These are phyloP conservation scores for Marmota monax DNA, from an alignment of 2,113 vertebrate genomes.

Conservation along the genomic window DNA sequence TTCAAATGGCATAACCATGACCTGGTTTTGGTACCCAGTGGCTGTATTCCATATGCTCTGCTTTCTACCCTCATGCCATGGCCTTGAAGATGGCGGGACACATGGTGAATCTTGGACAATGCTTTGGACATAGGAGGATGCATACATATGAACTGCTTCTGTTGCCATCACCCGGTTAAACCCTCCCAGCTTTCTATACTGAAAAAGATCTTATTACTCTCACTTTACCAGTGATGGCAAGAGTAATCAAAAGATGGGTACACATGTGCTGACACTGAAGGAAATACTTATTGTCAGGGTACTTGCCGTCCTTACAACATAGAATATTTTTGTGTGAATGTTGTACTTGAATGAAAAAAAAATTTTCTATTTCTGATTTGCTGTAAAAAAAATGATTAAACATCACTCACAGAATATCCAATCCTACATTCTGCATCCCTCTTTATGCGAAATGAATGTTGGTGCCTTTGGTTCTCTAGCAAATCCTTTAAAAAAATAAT, in stretches of 20 bases:
- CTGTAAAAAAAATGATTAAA: background rate
- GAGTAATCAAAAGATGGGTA: background rate
- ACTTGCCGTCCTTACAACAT: background rate
- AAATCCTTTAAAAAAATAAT: background rate
- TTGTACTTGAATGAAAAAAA: background rate
- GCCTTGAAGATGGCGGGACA: background rate
- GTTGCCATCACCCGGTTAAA: background rate
- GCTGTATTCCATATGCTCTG: background rate
- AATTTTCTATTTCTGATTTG: background rate
- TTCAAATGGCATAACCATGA: background rate
- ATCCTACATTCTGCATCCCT: background rate
- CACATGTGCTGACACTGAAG: background rate
- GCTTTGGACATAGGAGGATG: background rate
- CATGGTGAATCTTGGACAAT: background rate
- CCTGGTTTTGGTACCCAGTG: background rate
- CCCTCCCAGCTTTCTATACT: background rate
- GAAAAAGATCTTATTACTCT: background rate
- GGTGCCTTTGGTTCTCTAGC: background rate
- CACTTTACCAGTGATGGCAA: background rate
- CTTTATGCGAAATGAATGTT: background rate
- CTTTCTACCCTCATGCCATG: background rate
- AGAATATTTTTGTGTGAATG: background rate
- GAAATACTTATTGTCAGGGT: background rate
- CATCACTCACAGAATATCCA: background rate
- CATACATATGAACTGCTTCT: background rate